Evolutionary conservation across 2,888 invertebrate genomes (phyloP).

Genomic region (Pterobdella sp.): DNA sequence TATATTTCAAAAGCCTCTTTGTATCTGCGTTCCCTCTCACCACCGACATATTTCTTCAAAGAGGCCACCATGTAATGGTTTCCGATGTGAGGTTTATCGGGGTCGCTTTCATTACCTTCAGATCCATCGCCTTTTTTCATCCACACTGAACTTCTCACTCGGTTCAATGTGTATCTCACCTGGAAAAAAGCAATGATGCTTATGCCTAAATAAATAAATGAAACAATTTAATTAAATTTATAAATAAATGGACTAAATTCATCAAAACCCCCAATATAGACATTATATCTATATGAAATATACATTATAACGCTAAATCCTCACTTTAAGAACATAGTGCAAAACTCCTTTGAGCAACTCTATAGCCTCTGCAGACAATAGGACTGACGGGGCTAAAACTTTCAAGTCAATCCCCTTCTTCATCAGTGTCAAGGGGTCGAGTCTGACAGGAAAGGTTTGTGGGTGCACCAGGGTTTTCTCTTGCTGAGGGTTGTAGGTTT

Average conservation of each 20-base stretch:
- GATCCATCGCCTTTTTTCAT: constrained; percentile 29
- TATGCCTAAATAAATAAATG: neutral
- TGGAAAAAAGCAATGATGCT: constrained; percentile 22
- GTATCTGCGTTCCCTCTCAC: constrained; percentile 39
- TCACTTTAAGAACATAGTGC: constrained; percentile 37
- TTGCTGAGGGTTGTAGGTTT: neutral
- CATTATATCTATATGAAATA: too few species aligned
- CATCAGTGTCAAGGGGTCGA: constrained; percentile 40
- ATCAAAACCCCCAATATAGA: too few species aligned
- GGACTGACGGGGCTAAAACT: constrained; percentile 32
- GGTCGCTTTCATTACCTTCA: neutral
- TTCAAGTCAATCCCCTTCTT: constrained; percentile 35
- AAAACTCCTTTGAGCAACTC: constrained; percentile 42
- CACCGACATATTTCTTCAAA: constrained; percentile 42
- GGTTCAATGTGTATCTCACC: constrained; percentile 41
- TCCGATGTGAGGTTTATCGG: constrained; percentile 42
- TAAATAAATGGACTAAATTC: too few species aligned
- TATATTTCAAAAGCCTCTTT: constrained; percentile 41
- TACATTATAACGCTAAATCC: too few species aligned
- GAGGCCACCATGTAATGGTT: constrained; percentile 44
- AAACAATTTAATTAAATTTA: neutral
- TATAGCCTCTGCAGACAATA: constrained; percentile 39
- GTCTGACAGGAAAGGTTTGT: constrained; percentile 26
- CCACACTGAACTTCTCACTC: constrained; percentile 41
- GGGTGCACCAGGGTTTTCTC: neutral